A percentile compares a stretch with the other conserved stretches of the same genome.
Conservation (phyloP, 1,140 invertebrate genomes). For the Papilio helenus region DNA sequence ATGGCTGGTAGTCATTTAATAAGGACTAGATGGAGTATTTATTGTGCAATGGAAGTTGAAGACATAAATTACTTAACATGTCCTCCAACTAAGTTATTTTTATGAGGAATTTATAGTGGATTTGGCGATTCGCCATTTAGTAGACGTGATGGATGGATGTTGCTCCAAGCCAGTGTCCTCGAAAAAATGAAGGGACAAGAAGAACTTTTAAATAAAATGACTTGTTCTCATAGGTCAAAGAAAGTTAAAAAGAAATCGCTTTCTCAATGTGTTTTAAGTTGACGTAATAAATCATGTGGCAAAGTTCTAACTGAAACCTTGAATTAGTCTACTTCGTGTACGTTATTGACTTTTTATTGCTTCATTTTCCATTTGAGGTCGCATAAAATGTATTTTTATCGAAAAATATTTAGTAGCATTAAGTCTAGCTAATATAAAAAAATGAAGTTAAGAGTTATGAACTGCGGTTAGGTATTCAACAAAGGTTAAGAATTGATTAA, state of each 20-base stretch:
- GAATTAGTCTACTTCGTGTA: neutral
- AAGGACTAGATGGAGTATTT: neutral
- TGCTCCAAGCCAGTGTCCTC: neutral
- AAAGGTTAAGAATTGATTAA: no score
- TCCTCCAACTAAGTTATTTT: neutral
- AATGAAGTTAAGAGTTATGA: neutral
- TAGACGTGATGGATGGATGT: neutral
- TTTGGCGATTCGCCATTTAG: neutral
- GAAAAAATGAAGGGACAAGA: neutral
- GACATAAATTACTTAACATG: neutral
- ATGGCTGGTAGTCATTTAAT: neutral
- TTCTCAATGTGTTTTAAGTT: neutral
- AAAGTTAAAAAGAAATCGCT: neutral
- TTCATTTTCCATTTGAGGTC: constrained; percentile 6
- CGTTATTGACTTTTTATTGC: constrained; percentile 9
- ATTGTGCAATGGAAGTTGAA: neutral
- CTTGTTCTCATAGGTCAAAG: neutral
- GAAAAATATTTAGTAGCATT: neutral
- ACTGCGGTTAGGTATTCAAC: no score
- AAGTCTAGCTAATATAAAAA: neutral
- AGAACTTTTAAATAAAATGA: neutral
- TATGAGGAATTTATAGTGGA: neutral
- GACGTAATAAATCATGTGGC: neutral
- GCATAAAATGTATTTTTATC: neutral
- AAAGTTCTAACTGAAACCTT: neutral